These are phyloP conservation scores for Notolabrus celidotus DNA, from an alignment of 2,797 vertebrate species.

Conservation along the genomic window DNA sequence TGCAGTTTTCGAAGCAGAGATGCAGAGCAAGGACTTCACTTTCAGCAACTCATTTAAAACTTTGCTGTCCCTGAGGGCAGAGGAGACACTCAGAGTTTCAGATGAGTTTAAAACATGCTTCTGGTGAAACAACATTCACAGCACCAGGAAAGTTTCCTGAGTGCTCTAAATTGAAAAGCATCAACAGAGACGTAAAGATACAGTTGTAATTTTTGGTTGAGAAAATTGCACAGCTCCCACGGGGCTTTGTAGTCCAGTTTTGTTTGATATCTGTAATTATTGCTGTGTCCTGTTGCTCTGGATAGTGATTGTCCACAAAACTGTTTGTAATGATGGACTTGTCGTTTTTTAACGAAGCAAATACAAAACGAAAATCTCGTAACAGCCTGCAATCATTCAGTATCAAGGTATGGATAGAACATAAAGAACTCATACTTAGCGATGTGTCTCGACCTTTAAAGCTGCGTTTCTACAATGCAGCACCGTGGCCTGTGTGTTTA, in stretches of 20 bases:
- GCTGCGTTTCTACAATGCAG: no score
- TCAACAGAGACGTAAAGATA: slow-evolving; percentile 7
- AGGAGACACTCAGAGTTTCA: slow-evolving; percentile 31
- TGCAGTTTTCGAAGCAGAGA: slow-evolving; percentile 28
- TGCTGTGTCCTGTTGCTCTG: slow-evolving; percentile 19
- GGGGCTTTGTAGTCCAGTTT: slow-evolving; percentile 20
- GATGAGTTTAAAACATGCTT: slow-evolving; percentile 33
- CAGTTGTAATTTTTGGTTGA: not conserved
- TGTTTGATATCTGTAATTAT: slow-evolving; percentile 13
- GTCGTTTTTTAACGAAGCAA: not conserved
- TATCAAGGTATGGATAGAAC: no score
- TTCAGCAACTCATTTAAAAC: slow-evolving; percentile 43
- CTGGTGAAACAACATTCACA: slow-evolving; percentile 3
- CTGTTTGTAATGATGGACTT: slow-evolving; percentile 20
- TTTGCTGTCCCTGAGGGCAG: slow-evolving; percentile 35
- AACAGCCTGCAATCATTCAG: no score
- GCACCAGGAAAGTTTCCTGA: slow-evolving; percentile 21
- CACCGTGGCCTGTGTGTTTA: no score
- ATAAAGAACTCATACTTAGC: no score
- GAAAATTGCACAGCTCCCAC: slow-evolving; percentile 4
- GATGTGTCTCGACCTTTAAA: no score
- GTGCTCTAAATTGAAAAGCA: slow-evolving; percentile 19
- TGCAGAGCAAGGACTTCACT: slow-evolving; percentile 42
- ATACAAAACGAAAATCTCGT: not conserved
- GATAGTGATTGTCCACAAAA: slow-evolving; percentile 19